These are phyloP conservation scores for Euura saliciscinereae DNA, from an alignment of 1,140 invertebrate genomes.

Conservation along the genomic window DNA sequence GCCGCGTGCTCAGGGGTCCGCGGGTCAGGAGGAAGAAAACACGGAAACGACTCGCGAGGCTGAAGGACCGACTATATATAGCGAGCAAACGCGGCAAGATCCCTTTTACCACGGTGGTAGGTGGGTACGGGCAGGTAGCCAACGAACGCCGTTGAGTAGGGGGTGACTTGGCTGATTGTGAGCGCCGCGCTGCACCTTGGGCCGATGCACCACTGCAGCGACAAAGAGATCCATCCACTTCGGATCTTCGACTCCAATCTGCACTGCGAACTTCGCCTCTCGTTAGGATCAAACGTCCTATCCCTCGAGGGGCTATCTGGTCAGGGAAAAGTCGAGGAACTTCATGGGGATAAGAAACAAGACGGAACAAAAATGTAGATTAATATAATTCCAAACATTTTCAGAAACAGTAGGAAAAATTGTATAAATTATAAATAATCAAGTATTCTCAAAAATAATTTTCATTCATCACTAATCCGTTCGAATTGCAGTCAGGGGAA, in stretches of 20 bases:
- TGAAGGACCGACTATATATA: background rate
- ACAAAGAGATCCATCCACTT: slow-evolving; percentile 5
- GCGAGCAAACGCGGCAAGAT: background rate
- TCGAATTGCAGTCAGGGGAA: too few species aligned
- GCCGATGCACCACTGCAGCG: background rate
- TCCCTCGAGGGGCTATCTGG: too few species aligned
- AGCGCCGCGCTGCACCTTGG: background rate
- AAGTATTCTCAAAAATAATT: too few species aligned
- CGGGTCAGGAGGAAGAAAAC: background rate
- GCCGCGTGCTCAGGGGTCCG: background rate
- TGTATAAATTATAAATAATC: too few species aligned
- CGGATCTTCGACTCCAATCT: background rate
- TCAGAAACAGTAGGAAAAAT: too few species aligned
- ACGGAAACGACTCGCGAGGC: background rate
- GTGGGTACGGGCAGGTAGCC: background rate
- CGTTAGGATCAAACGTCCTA: background rate
- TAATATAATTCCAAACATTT: too few species aligned
- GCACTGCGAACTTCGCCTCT: too few species aligned
- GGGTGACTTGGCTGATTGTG: slow-evolving; percentile 4
- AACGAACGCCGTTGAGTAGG: background rate
- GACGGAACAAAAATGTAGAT: too few species aligned
- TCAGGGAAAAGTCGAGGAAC: background rate
- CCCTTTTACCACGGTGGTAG: background rate
- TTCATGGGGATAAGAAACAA: too few species aligned
- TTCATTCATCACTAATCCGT: too few species aligned